Conservation (phyloP, 1,140 invertebrate species). For the Chironomus striatipennis region DNA sequence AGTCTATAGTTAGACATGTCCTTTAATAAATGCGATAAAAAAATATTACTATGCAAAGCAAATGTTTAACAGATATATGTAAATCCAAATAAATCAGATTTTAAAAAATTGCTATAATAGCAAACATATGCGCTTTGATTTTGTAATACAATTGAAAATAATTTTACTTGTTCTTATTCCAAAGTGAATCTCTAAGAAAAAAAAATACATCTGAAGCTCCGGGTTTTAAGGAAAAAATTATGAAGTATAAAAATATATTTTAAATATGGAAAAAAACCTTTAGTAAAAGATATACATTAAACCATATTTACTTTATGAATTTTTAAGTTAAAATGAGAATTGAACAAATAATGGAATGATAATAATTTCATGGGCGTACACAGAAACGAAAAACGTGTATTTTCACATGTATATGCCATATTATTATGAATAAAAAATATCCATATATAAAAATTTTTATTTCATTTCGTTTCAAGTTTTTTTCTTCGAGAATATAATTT, state of each 20-base stretch:
- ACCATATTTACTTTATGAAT: slow-evolving; percentile 19
- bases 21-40: no score
- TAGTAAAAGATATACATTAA: slow-evolving; percentile 21
- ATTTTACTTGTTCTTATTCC: no score
- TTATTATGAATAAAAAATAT: not conserved
- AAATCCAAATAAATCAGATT: no score
- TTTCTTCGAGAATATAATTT: slow-evolving; percentile 9
- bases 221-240: not conserved
- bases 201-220: not conserved
- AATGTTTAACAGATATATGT: no score
- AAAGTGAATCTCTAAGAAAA: no score
- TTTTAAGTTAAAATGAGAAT: slow-evolving; percentile 23
- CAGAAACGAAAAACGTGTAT: not conserved
- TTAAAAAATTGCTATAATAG: no score
- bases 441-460: not conserved
- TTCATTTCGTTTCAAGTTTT: slow-evolving; percentile 8
- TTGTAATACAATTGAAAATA: no score
- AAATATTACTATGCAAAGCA: no score
- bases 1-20: no score
- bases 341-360: slow-evolving; percentile 20
- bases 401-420: slow-evolving; percentile 17
- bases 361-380: slow-evolving; percentile 22
- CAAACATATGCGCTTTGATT: no score
- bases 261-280: not conserved
- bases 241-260: not conserved